Evolutionary conservation across 2,113 vertebrate species (phyloP), one percentile per base, ranked within the genome.

Genomic region (Alethe diademata): DNA sequence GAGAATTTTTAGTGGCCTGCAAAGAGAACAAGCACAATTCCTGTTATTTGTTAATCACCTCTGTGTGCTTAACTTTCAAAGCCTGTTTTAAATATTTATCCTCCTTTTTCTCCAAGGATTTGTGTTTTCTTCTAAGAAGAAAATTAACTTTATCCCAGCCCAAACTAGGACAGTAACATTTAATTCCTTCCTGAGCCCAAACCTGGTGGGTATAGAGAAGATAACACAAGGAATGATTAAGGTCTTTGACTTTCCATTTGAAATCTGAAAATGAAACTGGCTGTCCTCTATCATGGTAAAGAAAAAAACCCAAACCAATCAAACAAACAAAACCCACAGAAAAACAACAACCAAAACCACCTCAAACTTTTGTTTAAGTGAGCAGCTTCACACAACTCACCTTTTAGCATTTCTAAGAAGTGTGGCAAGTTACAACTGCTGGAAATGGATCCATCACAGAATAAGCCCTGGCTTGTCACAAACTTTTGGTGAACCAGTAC

Each of bases 41-140:
- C 76, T 95, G 38, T 76, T 90, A 93, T 93, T 95, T 92, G 79
- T 90, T 92, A 94, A 92, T 93, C 38, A 76, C 16, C n/a, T 92
- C 47, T 76, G 14, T 58, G 75, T 62, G 62, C 50, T n/a, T 87
- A 92, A 78, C 79, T 86, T 86, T 75, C 90, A 85, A 83, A 53
- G 36, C 18, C 51, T 87, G 17, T 64, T 94, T 95, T 36, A 93
- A 94, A 88, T 83, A 88, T 93, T 90, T 96, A 83, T 73, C 48
- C 20, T 86, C 29, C n/a, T 78, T 95, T 88, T 86, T 65, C 64
- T 88, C 48, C 23, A 48, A 69, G 64, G 81, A 88, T 91, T 65
- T 92, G 24, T 62, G 35, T 67, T 92, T 73, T 43, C 26, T 50
- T 70, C 56, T 62, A 36, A 62, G 48, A 76, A 56, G 42, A 64